Conservation (phyloP, 1,140 invertebrate genomes). For the Archegozetes longisetosus region DNA sequence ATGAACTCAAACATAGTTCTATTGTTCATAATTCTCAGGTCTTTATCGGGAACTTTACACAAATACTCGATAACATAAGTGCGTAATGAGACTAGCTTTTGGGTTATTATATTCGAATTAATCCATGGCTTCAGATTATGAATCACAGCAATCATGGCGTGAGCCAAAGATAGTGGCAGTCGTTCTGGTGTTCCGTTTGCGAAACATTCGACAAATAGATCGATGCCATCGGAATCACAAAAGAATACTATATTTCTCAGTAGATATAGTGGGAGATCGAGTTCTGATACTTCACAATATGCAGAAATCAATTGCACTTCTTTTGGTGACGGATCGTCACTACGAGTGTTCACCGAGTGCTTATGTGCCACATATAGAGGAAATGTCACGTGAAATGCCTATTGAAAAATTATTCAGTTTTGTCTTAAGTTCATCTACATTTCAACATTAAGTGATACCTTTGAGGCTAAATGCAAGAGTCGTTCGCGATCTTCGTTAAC, state of each 20-base stretch:
- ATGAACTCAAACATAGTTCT: conserved; percentile 89
- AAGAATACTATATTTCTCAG: conserved; percentile 76
- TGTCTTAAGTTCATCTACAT: not conserved
- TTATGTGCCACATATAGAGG: conserved; percentile 82
- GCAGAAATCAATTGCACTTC: conserved; percentile 56
- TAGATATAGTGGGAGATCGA: conserved; percentile 73
- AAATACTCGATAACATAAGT: conserved; percentile 42
- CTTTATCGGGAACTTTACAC: conserved; percentile 78
- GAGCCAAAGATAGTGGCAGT: conserved; percentile 65
- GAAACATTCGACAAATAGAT: conserved; percentile 67
- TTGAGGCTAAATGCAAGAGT: conserved; percentile 55
- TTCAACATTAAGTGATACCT: conserved; percentile 41
- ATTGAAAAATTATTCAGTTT: not conserved
- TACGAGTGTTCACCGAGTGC: conserved; percentile 46
- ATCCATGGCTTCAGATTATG: conserved; percentile 47
- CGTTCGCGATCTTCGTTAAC: conserved; percentile 55
- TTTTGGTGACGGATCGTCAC: conserved; percentile 48
- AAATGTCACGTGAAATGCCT: conserved; percentile 50
- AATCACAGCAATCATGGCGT: conserved; percentile 73
- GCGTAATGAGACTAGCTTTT: conserved; percentile 5
- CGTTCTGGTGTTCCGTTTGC: conserved; percentile 50
- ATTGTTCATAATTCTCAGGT: conserved; percentile 62
- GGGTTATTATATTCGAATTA: not conserved
- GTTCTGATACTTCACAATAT: conserved; percentile 80
- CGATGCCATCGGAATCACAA: conserved; percentile 64